Evolutionary conservation across 2,113 vertebrate genomes (phyloP).

Genomic region (Nothobranchius furzeri): DNA sequence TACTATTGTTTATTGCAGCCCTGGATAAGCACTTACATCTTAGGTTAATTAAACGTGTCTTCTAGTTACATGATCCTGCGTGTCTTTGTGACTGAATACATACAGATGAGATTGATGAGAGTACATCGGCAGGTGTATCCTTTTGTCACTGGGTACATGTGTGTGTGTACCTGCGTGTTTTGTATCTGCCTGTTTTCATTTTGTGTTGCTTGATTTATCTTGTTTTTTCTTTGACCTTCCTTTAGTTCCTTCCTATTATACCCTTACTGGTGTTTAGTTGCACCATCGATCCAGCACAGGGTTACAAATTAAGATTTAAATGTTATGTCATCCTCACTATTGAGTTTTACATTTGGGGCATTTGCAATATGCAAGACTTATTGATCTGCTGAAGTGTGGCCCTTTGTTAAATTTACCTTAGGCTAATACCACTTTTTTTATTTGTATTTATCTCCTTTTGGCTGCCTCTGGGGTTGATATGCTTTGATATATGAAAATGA

Average conservation of each 20-base stretch:
- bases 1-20: slow-evolving; percentile 55
- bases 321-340: slow-evolving; percentile 78
- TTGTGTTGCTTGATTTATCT: slow-evolving; percentile 15
- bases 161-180: slow-evolving; percentile 4
- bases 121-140: slow-evolving; percentile 4
- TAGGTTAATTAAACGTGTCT: slow-evolving; percentile 69
- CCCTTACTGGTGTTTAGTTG: slow-evolving; percentile 70
- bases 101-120: slow-evolving; percentile 27
- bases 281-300: slow-evolving; percentile 74
- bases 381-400: slow-evolving; percentile 73
- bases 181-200: slow-evolving; percentile 17
- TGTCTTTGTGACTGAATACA: slow-evolving; percentile 14
- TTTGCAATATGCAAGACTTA: slow-evolving; percentile 84
- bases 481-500: slow-evolving; percentile 32
- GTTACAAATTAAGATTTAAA: slow-evolving; percentile 86
- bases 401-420: slow-evolving; percentile 68
- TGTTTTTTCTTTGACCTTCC: slow-evolving; percentile 68
- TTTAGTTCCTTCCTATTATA: slow-evolving; percentile 69
- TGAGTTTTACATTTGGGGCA: slow-evolving; percentile 81
- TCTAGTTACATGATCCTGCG: slow-evolving; percentile 16
- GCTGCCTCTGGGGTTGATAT: slow-evolving; percentile 7
- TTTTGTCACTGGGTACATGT: slow-evolving; percentile 2
- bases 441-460: slow-evolving; percentile 45
- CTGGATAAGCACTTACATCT: slow-evolving; percentile 54
- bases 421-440: slow-evolving; percentile 55